These are phyloP conservation scores for Stictonetta naevosa DNA, from an alignment of 2,113 vertebrate species.

Conservation along the genomic window DNA sequence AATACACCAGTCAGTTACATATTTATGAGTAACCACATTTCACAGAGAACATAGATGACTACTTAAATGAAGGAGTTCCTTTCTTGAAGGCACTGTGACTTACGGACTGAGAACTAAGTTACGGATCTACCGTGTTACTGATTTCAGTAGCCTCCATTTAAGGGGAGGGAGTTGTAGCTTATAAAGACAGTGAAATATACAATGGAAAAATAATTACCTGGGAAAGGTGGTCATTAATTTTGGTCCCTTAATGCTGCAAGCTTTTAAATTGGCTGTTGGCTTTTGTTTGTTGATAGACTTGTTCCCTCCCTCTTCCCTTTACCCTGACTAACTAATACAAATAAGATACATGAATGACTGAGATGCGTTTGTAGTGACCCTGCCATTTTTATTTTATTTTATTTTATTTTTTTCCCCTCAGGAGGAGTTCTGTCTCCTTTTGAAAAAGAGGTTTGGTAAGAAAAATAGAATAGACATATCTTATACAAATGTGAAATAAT, in stretches of 20 bases:
- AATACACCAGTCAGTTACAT: background rate
- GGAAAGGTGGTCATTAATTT: background rate
- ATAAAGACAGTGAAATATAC: background rate
- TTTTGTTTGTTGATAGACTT: background rate
- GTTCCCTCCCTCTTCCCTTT: background rate
- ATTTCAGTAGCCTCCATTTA: background rate
- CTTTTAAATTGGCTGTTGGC: background rate
- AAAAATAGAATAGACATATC: background rate
- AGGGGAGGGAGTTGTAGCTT: background rate
- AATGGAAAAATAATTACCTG: background rate
- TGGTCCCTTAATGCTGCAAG: background rate
- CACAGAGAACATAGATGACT: background rate
- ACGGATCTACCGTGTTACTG: background rate
- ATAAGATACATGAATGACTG: background rate
- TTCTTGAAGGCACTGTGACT: background rate
- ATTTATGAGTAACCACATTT: conserved; percentile 57
- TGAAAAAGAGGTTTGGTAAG: background rate
- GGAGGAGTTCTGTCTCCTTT: background rate
- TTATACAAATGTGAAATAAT: background rate
- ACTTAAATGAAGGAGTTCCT: background rate
- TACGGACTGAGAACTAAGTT: background rate
- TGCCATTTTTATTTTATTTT: no score
- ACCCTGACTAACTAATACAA: background rate
- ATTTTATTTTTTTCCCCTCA: no score
- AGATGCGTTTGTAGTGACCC: background rate